Conservation (phyloP, 92 coral and sea anemone genomes). For the Bergia puertoricense region DNA sequence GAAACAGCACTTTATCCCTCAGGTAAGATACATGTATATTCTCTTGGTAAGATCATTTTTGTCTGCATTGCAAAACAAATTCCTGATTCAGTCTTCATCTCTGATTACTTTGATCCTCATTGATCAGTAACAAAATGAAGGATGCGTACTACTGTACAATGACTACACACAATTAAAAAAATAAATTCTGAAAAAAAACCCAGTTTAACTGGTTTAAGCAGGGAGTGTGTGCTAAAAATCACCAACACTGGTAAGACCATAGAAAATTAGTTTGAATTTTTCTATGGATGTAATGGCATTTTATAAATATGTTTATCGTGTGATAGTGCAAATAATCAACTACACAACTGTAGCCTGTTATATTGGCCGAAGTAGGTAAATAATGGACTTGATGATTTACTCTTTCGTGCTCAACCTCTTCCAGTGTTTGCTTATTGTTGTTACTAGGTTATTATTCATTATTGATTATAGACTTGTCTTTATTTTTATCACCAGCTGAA, state of each 20-base stretch:
- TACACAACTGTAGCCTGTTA: conserved; percentile 29
- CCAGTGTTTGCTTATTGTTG: conserved; percentile 22
- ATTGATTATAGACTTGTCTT: conserved; percentile 22
- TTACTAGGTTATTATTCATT: conserved; percentile 14
- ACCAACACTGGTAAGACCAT: no score
- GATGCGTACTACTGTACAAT: no score
- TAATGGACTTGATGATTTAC: conserved; percentile 17
- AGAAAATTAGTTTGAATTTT: no score
- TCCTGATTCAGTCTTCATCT: no score
- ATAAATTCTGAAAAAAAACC: no score
- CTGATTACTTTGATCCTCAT: no score
- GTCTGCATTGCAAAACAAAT: no score
- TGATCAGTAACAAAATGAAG: no score
- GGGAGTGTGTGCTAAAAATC: no score
- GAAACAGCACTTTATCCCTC: neutral
- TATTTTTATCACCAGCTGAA: conserved; percentile 40
- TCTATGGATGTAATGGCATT: neutral
- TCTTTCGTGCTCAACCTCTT: conserved; percentile 29
- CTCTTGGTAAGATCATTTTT: no score
- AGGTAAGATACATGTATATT: neutral
- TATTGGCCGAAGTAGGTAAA: conserved; percentile 22
- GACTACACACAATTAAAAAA: no score
- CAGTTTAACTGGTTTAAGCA: no score
- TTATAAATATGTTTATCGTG: conserved; percentile 21
- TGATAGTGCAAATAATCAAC: conserved; percentile 22